A percentile compares a stretch with the other conserved stretches of the same genome.
Evolutionary conservation across 2,888 invertebrate genomes (phyloP).

Genomic region (Amphiduros pacificus): DNA sequence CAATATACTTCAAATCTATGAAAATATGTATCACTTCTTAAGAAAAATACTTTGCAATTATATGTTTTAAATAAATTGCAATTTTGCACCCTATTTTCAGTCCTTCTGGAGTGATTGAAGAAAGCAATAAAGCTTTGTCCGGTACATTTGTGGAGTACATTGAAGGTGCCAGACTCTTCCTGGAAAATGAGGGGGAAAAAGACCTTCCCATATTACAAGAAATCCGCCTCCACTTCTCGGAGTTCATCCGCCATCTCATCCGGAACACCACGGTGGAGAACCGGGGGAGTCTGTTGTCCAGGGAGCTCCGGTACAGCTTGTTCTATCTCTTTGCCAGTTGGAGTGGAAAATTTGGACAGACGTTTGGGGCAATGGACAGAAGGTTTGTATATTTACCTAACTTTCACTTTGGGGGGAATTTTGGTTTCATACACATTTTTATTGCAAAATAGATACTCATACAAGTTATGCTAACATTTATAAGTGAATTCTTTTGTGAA

Average conservation of each 20-base stretch:
- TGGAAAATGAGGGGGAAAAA: slow-evolving; percentile 92
- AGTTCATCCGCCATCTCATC: slow-evolving; percentile 90
- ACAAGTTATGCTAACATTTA: too few relatives aligned
- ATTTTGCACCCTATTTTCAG: too few relatives aligned
- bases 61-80: too few relatives aligned
- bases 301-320: slow-evolving; percentile 82
- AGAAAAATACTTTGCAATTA: too few relatives aligned
- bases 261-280: slow-evolving; percentile 92
- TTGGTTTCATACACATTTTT: too few relatives aligned
- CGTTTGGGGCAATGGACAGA: slow-evolving; percentile 51
- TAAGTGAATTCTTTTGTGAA: too few relatives aligned
- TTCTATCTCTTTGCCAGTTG: slow-evolving; percentile 92
- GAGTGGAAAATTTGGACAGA: slow-evolving; percentile 81
- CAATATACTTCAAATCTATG: too few relatives aligned
- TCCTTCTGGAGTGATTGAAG: slow-evolving; percentile 76
- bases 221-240: slow-evolving; percentile 90
- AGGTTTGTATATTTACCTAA: slow-evolving; percentile 41
- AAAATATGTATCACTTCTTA: too few relatives aligned
- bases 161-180: slow-evolving; percentile 86
- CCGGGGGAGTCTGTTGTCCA: slow-evolving; percentile 80
- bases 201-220: slow-evolving; percentile 81
- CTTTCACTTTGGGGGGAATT: too few relatives aligned
- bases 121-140: slow-evolving; percentile 80
- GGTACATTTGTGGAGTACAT: slow-evolving; percentile 89
- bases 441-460: too few relatives aligned